Base-by-base conservation (phyloP, 2,888 invertebrate genomes). In the Ariolimax columbianus region DNA sequence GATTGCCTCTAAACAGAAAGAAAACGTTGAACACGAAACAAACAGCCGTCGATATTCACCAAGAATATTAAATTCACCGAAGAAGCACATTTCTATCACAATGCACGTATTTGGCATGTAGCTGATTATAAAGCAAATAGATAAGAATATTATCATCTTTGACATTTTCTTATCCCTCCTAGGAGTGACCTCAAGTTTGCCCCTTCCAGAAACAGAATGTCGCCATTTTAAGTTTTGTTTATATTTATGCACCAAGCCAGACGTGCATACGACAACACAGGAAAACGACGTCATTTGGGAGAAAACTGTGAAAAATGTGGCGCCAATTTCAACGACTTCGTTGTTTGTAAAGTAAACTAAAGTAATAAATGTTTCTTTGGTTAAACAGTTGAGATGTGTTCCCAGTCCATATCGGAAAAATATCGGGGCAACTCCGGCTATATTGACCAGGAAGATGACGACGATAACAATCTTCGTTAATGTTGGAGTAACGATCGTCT, bases 211-310 rank as follows among this genome's bases (percentile, higher is more conserved):
- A n/a, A n/a, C n/a, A n/a, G n/a, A n/a, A 6, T 17, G 26, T 33
- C 73, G 73, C 73, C 73, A 73, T 73, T 73, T 73, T 73, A 47
- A n/a, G 43, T 38, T 73, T 43, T 47, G 73, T n/a, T 73, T 43
- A 6, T 47, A 9, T 47, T 73, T 73, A n/a, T 47, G 30, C 6
- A 43, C 47, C 14, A 73, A 19, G 14, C n/a, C 47, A n/a, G n/a
- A n/a, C 3, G 73, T 73, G 14, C 43, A 43, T 23, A 73, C 23
- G 17, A 30, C 47, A 19, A 73, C 73, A 43, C n/a, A 1, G 14
- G 47, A n/a, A 73, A n/a, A 73, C 17, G 43, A 73, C n/a, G 47
- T 11, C 14, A 30, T 43, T 30, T 47, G 73, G 7, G 30, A 47
- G 47, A 43, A 14, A 4, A 30, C 47, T n/a, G 73, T 47, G 11